Conservation (phyloP, 2,888 invertebrate genomes). For the Drosophila subquinaria region DNA sequence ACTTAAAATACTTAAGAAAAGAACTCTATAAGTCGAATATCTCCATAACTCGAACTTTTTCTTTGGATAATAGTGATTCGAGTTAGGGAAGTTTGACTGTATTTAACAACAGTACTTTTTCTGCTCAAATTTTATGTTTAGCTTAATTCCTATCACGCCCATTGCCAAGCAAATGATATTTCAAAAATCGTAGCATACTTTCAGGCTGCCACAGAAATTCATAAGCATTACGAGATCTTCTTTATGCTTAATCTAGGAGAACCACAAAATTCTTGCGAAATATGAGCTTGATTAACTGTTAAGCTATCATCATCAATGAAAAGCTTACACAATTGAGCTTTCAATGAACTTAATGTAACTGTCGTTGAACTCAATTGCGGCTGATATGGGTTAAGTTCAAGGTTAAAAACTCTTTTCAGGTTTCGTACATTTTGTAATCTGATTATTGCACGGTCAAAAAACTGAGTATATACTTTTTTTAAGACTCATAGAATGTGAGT, state of each 20-base stretch:
- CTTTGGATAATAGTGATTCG: too few species aligned
- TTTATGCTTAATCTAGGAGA: not conserved
- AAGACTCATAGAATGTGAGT: constrained; percentile 48
- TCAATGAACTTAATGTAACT: not conserved
- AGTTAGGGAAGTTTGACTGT: too few species aligned
- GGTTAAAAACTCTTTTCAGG: constrained; percentile 31
- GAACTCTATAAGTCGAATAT: too few species aligned
- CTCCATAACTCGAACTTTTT: too few species aligned
- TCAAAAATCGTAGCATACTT: constrained; percentile 37
- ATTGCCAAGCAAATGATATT: too few species aligned
- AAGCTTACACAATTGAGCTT: not conserved
- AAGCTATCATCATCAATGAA: not conserved
- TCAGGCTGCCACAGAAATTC: constrained; percentile 2
- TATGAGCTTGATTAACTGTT: not conserved
- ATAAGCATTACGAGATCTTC: not conserved
- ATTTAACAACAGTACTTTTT: too few species aligned
- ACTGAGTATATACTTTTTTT: constrained; percentile 15
- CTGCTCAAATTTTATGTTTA: too few species aligned
- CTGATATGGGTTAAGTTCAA: constrained; percentile 52
- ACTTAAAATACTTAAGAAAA: too few species aligned
- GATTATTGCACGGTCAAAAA: constrained; percentile 28
- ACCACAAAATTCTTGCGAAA: not conserved
- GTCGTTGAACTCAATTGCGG: constrained; percentile 6
- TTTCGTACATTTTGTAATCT: constrained; percentile 25
- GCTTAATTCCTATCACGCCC: too few species aligned